Percentiles rank a stretch among this genome's conserved stretches.
These are phyloP conservation scores for Adela reaumurella DNA, from an alignment of 2,888 invertebrate genomes.

Conservation along the genomic window DNA sequence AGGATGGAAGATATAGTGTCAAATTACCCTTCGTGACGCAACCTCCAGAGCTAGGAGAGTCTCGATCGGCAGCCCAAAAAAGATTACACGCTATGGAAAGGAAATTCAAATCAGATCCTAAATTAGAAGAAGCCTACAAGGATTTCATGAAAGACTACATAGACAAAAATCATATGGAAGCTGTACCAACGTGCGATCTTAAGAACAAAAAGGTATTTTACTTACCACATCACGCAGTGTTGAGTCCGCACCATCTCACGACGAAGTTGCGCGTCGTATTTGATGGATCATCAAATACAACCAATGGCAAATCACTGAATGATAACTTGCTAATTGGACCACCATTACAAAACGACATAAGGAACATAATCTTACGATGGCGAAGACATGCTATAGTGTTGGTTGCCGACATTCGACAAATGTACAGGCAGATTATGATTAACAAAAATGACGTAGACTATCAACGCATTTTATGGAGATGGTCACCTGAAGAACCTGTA, in stretches of 20 bases:
- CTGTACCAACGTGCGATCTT: not conserved
- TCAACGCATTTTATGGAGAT: not conserved
- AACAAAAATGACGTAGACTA: not conserved
- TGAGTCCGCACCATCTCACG: not conserved
- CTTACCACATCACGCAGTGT: not conserved
- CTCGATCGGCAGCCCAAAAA: not conserved
- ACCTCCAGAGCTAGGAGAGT: not conserved
- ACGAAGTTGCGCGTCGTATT: not conserved
- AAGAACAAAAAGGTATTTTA: not conserved
- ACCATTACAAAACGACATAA: not conserved
- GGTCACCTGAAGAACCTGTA: not conserved
- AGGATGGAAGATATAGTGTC: not conserved
- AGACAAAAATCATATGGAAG: not conserved
- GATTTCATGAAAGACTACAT: not conserved
- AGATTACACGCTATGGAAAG: not conserved
- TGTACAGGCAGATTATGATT: not conserved
- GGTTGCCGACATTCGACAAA: not conserved
- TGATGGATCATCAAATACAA: not conserved
- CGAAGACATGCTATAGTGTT: not conserved
- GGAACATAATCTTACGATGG: not conserved
- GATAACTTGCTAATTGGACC: not conserved
- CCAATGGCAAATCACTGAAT: not conserved
- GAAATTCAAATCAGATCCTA: not conserved
- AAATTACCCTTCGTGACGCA: not conserved
- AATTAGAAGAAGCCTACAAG: not conserved